phyloP scores from a whole-genome alignment of 2,888 invertebrate genomes.

The Gymnocheta viridis region DNA sequence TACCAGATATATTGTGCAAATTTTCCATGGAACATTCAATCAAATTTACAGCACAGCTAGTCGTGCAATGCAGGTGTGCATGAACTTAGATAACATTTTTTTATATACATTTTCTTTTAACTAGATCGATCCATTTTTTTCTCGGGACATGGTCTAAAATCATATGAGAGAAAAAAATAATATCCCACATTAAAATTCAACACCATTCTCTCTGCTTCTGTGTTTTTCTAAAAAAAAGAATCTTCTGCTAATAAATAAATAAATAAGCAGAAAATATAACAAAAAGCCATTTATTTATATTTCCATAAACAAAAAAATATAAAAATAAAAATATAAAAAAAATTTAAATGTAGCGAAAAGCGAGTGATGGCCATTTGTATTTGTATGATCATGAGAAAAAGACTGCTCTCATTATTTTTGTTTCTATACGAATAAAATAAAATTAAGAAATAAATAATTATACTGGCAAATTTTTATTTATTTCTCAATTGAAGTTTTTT shows the following conservation, averaged over 20 bases:
- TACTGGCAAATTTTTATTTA: slow-evolving; percentile 1
- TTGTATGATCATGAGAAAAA: background rate
- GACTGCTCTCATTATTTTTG: background rate
- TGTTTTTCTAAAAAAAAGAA: background rate
- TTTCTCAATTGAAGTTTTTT: slow-evolving; percentile 28
- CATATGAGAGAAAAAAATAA: background rate
- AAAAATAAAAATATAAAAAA: background rate
- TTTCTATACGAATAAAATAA: background rate
- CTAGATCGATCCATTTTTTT: background rate
- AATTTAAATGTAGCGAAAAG: slow-evolving; percentile 15
- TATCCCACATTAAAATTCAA: slow-evolving; percentile 21
- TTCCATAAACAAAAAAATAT: slow-evolving; percentile 27
- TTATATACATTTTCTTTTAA: no score
- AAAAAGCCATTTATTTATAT: slow-evolving; percentile 12
- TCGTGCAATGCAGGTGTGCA: no score
- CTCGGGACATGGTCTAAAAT: slow-evolving; percentile 1
- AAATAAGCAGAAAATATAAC: background rate
- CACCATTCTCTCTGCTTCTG: background rate
- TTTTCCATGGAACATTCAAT: no score
- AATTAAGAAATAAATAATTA: background rate
- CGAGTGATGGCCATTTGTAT: background rate
- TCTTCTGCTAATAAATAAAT: background rate
- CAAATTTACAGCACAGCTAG: no score
- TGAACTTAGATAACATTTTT: no score
- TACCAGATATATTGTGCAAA: no score